Conservation (phyloP, 2,113 vertebrate genomes). For the Diadophis punctatus region DNA sequence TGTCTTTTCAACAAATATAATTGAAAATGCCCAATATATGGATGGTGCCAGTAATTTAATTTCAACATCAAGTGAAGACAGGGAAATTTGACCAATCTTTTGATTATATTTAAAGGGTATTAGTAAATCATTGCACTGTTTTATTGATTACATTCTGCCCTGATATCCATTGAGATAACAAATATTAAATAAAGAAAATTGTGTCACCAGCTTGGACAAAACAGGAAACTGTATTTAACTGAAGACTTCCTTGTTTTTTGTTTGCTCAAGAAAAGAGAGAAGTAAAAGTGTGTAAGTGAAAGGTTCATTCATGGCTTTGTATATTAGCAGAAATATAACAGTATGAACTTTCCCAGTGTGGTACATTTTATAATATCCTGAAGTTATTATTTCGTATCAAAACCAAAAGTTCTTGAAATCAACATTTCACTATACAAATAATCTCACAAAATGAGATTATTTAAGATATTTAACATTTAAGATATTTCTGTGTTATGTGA, state of each 20-base stretch:
- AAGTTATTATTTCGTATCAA: neutral
- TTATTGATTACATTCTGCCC: neutral
- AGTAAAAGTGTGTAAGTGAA: neutral
- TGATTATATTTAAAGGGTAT: neutral
- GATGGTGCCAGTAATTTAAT: neutral
- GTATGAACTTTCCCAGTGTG: neutral
- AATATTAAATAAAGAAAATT: neutral
- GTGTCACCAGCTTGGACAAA: neutral
- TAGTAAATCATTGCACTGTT: neutral
- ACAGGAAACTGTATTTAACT: neutral
- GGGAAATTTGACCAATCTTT: neutral
- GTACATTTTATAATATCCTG: neutral
- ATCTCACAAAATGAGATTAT: neutral
- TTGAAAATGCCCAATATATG: neutral
- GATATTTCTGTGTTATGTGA: no score
- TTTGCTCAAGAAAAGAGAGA: neutral
- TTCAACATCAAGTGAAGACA: neutral
- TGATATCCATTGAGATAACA: neutral
- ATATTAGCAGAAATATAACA: neutral
- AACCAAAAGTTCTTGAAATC: neutral
- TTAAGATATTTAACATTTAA: neutral
- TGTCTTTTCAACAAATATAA: neutral
- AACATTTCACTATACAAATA: neutral
- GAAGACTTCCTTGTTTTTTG: neutral
- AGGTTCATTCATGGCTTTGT: neutral